A percentile compares a stretch with the other conserved stretches of the same genome.
Evolutionary conservation across 2,888 invertebrate species (phyloP).

Genomic region (Nemurella pictetii): DNA sequence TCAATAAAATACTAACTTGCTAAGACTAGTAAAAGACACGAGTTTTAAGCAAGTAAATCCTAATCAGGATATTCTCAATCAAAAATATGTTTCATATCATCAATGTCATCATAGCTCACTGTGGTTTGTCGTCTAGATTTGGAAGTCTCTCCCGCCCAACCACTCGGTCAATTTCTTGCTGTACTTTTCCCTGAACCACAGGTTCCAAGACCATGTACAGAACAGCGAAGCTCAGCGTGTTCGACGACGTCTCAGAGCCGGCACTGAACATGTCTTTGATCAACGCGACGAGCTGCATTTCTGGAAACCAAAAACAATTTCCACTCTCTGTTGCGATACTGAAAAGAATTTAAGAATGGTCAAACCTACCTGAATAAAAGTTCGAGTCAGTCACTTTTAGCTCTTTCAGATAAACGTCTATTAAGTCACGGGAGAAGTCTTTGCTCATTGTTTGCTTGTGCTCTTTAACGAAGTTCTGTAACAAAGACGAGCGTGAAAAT

Average conservation of each 20-base stretch:
- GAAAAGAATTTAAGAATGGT: not conserved
- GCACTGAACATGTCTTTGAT: constrained; percentile 44
- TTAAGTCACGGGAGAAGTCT: constrained; percentile 37
- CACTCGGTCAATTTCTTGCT: constrained; percentile 46
- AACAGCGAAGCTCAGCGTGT: constrained; percentile 43
- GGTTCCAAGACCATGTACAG: constrained; percentile 45
- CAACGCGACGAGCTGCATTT: constrained; percentile 40
- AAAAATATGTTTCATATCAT: not conserved
- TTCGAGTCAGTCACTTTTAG: constrained; percentile 4
- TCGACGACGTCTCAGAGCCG: constrained; percentile 45
- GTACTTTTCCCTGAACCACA: constrained; percentile 44
- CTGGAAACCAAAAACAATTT: constrained; percentile 29
- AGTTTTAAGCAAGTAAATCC: too few relatives aligned
- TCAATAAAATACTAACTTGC: too few relatives aligned
- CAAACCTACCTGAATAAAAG: constrained; percentile 50
- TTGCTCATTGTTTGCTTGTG: constrained; percentile 33
- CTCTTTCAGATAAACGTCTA: constrained; percentile 39
- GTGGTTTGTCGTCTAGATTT: constrained; percentile 42
- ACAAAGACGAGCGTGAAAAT: too few relatives aligned
- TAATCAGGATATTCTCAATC: too few relatives aligned
- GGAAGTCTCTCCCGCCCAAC: constrained; percentile 46
- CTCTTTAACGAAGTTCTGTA: constrained; percentile 37
- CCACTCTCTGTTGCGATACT: too few relatives aligned
- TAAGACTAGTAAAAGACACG: too few relatives aligned
- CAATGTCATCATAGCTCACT: not conserved